These are phyloP conservation scores for Apocrypta bakeri DNA, from an alignment of 1,140 invertebrate species.

Conservation along the genomic window DNA sequence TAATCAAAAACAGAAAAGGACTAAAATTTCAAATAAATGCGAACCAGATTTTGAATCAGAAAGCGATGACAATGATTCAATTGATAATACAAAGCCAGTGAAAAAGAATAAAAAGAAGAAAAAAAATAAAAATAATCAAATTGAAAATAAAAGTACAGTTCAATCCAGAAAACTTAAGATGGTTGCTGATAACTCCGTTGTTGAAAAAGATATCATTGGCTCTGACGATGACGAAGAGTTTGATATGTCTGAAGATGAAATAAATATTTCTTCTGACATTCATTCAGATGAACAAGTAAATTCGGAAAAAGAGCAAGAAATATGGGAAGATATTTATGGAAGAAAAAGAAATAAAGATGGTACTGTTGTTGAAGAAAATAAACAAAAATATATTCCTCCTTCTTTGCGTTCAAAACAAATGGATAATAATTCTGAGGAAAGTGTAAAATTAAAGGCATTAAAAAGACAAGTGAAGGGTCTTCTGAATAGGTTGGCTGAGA, in stretches of 20 bases:
- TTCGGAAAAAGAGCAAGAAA: constrained; percentile 58
- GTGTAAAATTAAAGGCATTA: constrained; percentile 79
- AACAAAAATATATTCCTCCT: constrained; percentile 88
- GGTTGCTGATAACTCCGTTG: neutral
- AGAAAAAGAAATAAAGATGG: constrained; percentile 87
- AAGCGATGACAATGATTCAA: constrained; percentile 52
- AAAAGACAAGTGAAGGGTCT: constrained; percentile 90
- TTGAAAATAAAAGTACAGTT: constrained; percentile 51
- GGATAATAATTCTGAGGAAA: constrained; percentile 74
- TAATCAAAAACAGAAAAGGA: constrained; percentile 36
- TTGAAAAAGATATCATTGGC: neutral
- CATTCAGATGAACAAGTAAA: constrained; percentile 62
- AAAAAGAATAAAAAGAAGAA: constrained; percentile 45
- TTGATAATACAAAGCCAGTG: constrained; percentile 21
- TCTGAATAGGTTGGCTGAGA: constrained; percentile 90
- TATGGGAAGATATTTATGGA: constrained; percentile 96
- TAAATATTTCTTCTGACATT: constrained; percentile 55
- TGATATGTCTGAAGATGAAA: constrained; percentile 69
- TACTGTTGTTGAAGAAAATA: constrained; percentile 79
- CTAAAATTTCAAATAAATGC: constrained; percentile 28
- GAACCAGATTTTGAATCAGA: constrained; percentile 46
- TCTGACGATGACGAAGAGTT: constrained; percentile 12
- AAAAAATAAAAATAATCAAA: constrained; percentile 52
- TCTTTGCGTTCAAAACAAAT: constrained; percentile 78
- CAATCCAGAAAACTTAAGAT: neutral